Evolutionary conservation across 1,140 invertebrate species (phyloP), one percentile per base, ranked within the genome.

Genomic region (Bombus confusus): DNA sequence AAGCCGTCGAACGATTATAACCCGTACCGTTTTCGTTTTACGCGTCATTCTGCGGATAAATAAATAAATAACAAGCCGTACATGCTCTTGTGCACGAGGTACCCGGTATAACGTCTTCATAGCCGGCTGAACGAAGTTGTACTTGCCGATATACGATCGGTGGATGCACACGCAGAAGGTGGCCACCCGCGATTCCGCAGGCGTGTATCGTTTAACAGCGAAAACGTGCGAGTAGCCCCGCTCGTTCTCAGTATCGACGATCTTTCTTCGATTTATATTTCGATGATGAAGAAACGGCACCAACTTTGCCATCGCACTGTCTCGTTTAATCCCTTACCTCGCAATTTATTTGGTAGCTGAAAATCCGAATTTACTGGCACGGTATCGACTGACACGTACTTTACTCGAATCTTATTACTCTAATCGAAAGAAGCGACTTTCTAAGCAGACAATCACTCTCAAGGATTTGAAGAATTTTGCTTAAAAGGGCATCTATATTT

Each of bases 141-240:
- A 93, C 91, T 92, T 91, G 93, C 91, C 94, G 92, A 94, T 94
- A 93, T 93, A 93, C 92, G 94, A 95, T 95, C 94, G 92, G 89
- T 82, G 76, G 92, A 92, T 91, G 89, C 88, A 88, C 91, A 91
- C 90, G 92, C 88, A 88, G 83, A 90, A 92, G 89, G 86, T 92
- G 91, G 91, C 94, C 94, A 95, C 94, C 94, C 94, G 94, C 94
- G 91, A 94, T 93, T 93, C 90, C 74, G 74, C 80, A 81, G 73
- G 69, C 87, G 69, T 89, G 87, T 90, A 91, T 91, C 87, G 82
- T 91, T 92, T 91, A 90, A 90, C 91, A 85, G 89, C 91, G 90
- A 83, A 86, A 88, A 68, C 62, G 78, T 34, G 62, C 64, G 74
- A 75, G 52, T 69, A 59, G 82, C 47, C 43, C 64, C 41, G 68